Conservation (phyloP, 2,797 vertebrate species). For the Muraenolepis orangiensis region DNA sequence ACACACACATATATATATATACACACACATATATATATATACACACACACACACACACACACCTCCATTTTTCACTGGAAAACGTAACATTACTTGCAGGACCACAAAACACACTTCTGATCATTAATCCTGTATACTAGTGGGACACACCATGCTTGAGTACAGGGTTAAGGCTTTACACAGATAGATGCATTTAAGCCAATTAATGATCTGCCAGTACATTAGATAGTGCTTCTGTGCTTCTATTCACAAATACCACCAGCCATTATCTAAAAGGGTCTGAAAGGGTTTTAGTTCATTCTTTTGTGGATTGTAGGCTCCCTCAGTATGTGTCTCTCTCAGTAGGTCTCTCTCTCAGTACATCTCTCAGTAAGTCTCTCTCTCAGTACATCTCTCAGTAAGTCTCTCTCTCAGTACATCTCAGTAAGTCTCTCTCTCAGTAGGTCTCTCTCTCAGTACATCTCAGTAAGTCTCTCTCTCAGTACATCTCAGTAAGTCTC, state of each 20-base stretch:
- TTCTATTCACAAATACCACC: background rate
- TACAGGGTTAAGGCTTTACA: too few relatives aligned
- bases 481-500: too few relatives aligned
- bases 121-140: too few relatives aligned
- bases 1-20: too few relatives aligned
- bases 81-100: too few relatives aligned
- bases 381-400: too few relatives aligned
- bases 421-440: constrained; percentile 1
- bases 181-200: too few relatives aligned
- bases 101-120: too few relatives aligned
- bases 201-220: background rate
- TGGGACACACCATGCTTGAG: too few relatives aligned
- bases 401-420: background rate
- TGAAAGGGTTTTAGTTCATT: background rate
- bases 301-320: background rate
- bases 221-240: background rate
- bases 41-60: too few relatives aligned
- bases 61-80: too few relatives aligned
- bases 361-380: background rate
- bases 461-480: constrained; percentile 2
- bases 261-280: background rate
- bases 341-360: background rate
- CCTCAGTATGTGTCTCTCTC: background rate
- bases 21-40: too few relatives aligned
- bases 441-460: background rate